Conservation (phyloP, 2,797 vertebrate species). For the Lithobates pipiens region DNA sequence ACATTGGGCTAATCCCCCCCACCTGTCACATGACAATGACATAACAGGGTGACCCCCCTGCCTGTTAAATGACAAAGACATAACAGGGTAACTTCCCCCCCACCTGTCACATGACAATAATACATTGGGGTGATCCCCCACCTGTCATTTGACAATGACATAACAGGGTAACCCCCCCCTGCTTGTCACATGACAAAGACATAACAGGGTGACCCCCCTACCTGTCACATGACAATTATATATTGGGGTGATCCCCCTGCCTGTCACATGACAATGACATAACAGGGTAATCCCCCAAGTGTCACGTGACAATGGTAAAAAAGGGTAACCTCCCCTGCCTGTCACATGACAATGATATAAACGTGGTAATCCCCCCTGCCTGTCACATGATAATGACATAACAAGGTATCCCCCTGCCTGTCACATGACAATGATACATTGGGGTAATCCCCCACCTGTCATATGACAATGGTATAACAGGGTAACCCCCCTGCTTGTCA, state of each 20-base stretch:
- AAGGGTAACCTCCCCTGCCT: too few relatives aligned
- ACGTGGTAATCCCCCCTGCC: too few relatives aligned
- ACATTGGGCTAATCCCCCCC: too few relatives aligned
- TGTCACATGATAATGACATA: not conserved
- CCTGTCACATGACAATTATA: slow-evolving; percentile 4
- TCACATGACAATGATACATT: too few relatives aligned
- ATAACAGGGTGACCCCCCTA: too few relatives aligned
- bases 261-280: slow-evolving; percentile 3
- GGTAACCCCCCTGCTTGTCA: too few relatives aligned
- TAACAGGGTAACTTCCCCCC: too few relatives aligned
- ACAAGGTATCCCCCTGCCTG: not conserved
- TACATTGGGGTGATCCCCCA: too few relatives aligned
- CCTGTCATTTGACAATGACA: slow-evolving; percentile 5
- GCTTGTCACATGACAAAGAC: not conserved
- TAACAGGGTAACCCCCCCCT: not conserved
- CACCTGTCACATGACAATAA: not conserved
- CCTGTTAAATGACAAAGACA: too few relatives aligned
- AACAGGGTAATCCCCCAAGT: not conserved
- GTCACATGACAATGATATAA: slow-evolving; percentile 3
- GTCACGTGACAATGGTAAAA: not conserved
- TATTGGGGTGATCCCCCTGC: not conserved
- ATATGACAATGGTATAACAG: too few relatives aligned
- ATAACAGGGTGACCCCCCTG: too few relatives aligned
- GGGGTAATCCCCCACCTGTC: too few relatives aligned
- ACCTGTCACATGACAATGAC: slow-evolving; percentile 3